phyloP scores from a whole-genome alignment of 2,113 vertebrate species.

The Tapirus terrestris region DNA sequence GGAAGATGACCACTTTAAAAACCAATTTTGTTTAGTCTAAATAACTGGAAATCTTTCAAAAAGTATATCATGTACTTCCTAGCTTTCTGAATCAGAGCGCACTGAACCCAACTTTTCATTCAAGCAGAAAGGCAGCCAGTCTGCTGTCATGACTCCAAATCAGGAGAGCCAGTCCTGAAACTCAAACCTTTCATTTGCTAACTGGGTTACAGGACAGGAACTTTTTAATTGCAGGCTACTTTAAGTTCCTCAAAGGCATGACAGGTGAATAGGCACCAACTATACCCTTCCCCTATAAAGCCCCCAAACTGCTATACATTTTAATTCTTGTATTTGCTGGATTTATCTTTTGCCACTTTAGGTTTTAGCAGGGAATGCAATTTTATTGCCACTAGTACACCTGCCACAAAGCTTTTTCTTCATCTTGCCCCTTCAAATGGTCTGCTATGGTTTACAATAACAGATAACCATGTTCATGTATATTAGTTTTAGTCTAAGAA shows the following conservation, averaged over 20 bases:
- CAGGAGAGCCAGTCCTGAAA: background rate
- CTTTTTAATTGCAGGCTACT: background rate
- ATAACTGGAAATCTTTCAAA: background rate
- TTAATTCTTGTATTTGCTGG: background rate
- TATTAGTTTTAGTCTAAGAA: background rate
- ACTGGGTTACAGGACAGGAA: background rate
- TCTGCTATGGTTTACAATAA: background rate
- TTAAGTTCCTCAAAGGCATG: background rate
- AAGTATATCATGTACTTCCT: background rate
- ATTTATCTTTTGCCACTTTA: background rate
- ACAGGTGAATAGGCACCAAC: background rate
- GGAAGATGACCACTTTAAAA: background rate
- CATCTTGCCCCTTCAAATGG: background rate
- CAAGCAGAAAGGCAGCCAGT: background rate
- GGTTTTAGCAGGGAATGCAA: background rate
- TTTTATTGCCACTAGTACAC: background rate
- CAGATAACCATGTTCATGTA: background rate
- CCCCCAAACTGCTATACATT: background rate
- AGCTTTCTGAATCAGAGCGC: background rate
- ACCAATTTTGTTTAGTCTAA: background rate
- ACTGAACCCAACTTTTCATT: background rate
- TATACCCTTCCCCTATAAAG: background rate
- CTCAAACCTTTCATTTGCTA: background rate
- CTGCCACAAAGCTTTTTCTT: background rate
- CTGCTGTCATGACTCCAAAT: background rate